These are phyloP conservation scores for Caenorhabditis auriculariae DNA, from an alignment of 2,888 invertebrate species.

Conservation along the genomic window DNA sequence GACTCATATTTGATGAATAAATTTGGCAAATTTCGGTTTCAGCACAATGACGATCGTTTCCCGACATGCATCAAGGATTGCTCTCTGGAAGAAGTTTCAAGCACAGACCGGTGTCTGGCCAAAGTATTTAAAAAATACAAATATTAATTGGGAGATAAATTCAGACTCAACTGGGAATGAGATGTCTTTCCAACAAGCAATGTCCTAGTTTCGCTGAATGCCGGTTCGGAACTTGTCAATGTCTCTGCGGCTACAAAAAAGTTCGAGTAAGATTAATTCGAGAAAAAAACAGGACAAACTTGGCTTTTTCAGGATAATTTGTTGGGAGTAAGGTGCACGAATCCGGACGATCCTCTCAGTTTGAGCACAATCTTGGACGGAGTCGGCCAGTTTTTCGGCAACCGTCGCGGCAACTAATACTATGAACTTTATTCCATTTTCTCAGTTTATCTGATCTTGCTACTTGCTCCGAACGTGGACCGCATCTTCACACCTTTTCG, in stretches of 20 bases:
- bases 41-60: conserved; percentile 60
- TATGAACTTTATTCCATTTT: too few relatives aligned
- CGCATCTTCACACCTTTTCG: too few relatives aligned
- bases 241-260: conserved; percentile 56
- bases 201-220: conserved; percentile 58
- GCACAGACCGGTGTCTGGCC: conserved; percentile 32
- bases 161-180: conserved; percentile 28
- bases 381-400: conserved; percentile 53
- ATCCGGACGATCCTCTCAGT: conserved; percentile 61
- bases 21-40: too few relatives aligned
- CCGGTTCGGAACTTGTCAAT: conserved; percentile 60
- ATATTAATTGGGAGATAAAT: not conserved
- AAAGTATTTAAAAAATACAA: conserved; percentile 10
- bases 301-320: conserved; percentile 41
- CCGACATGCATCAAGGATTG: conserved; percentile 60
- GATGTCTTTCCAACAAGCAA: conserved; percentile 54
- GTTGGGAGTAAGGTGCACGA: conserved; percentile 51
- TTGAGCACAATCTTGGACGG: conserved; percentile 51
- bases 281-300: too few relatives aligned
- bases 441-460: too few relatives aligned
- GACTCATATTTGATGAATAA: not conserved
- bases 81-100: conserved; percentile 31
- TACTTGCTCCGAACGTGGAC: too few relatives aligned
- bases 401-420: conserved; percentile 24
- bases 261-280: too few relatives aligned